Conservation (phyloP, 2,888 invertebrate genomes). For the Antitype chi region DNA sequence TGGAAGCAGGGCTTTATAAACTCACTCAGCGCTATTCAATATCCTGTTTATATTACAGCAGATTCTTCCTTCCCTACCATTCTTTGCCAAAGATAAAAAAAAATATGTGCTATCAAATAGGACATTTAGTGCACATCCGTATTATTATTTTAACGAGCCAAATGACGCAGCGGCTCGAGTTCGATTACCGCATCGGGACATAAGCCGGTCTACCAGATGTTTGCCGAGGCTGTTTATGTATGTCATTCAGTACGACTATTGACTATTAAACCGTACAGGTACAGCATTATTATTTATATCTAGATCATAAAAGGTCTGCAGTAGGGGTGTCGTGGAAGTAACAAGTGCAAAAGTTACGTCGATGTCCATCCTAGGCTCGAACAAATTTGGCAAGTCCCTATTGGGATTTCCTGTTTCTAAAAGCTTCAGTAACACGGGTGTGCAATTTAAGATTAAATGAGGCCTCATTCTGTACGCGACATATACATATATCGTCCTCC, state of each 20-base stretch:
- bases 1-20: constrained; percentile 10
- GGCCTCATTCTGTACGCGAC: constrained; percentile 6
- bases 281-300: constrained; percentile 28
- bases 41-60: constrained; percentile 18
- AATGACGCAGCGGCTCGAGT: constrained; percentile 38
- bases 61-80: constrained; percentile 16
- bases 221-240: constrained; percentile 35
- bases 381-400: constrained; percentile 1
- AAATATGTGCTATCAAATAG: constrained; percentile 23
- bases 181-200: constrained; percentile 54
- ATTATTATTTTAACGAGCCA: constrained; percentile 47
- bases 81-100: constrained; percentile 23
- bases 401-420: constrained; percentile 1
- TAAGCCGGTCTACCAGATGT: constrained; percentile 49
- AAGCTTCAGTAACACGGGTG: not conserved
- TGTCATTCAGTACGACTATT: constrained; percentile 29
- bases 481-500: not conserved
- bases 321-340: not conserved
- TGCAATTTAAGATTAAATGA: constrained; percentile 1
- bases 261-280: constrained; percentile 35
- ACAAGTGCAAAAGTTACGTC: not conserved
- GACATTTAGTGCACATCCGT: constrained; percentile 45
- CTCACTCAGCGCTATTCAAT: constrained; percentile 19
- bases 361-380: not conserved
- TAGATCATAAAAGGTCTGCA: constrained; percentile 25